phyloP scores from a whole-genome alignment of 1,140 invertebrate genomes.

The Apis dorsata region DNA sequence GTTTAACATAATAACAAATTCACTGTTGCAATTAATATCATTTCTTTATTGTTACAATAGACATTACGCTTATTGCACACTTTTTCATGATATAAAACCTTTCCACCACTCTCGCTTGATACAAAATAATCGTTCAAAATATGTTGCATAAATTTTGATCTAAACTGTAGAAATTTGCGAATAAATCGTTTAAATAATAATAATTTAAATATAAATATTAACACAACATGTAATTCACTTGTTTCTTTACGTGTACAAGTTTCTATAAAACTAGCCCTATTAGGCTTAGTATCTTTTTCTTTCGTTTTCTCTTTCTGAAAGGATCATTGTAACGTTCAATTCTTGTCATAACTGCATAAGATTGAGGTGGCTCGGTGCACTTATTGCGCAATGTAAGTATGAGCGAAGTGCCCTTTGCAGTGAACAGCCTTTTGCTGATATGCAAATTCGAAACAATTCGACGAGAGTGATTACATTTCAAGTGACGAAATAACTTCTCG shows the following conservation, averaged over 20 bases:
- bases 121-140: conserved; percentile 76
- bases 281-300: conserved; percentile 28
- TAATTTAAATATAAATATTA: conserved; percentile 77
- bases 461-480: conserved; percentile 45
- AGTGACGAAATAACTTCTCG: conserved; percentile 32
- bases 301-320: conserved; percentile 6
- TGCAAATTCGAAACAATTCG: conserved; percentile 46
- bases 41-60: conserved; percentile 78
- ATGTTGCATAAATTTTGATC: conserved; percentile 72
- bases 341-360: conserved; percentile 22
- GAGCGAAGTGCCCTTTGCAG: conserved; percentile 22
- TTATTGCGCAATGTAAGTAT: conserved; percentile 38
- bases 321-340: conserved; percentile 7
- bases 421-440: conserved; percentile 38
- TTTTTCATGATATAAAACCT: conserved; percentile 78
- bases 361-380: conserved; percentile 28
- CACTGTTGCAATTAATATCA: conserved; percentile 76
- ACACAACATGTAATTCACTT: conserved; percentile 69
- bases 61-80: conserved; percentile 78
- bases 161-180: conserved; percentile 72
- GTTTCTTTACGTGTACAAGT: conserved; percentile 56
- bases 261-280: conserved; percentile 67
- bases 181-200: conserved; percentile 74
- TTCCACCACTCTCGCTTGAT: conserved; percentile 70
- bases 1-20: conserved; percentile 75